Percentiles rank a stretch among this genome's conserved stretches.
Evolutionary conservation across 2,888 invertebrate species (phyloP).

Genomic region (Brachylomia viminalis): DNA sequence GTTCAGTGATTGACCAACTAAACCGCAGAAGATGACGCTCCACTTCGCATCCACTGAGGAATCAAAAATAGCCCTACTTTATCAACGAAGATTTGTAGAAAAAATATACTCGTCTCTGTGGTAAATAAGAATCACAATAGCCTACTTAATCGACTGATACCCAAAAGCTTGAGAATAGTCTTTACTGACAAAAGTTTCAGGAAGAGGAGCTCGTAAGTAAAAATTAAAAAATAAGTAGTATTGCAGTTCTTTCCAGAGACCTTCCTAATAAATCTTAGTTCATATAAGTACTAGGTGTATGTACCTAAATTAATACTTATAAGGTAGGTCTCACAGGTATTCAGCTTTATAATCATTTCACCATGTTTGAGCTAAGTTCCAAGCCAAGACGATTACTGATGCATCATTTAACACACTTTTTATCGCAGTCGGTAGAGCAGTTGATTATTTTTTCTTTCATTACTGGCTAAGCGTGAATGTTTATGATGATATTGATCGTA

Average conservation of each 20-base stretch:
- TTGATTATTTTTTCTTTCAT: slow-evolving; percentile 19
- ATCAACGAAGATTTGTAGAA: not conserved
- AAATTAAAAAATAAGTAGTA: too few species aligned
- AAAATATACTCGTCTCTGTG: not conserved
- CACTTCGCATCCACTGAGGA: slow-evolving; percentile 38
- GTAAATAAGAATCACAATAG: too few species aligned
- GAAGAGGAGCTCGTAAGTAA: too few species aligned
- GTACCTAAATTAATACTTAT: too few species aligned
- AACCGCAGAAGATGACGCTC: slow-evolving; percentile 55
- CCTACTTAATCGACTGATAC: not conserved
- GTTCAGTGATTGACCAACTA: slow-evolving; percentile 52
- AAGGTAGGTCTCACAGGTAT: not conserved
- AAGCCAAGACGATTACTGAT: slow-evolving; percentile 23
- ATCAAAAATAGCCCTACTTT: slow-evolving; percentile 29
- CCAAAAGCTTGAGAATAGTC: not conserved
- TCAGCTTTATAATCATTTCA: not conserved
- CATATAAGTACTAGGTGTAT: too few species aligned
- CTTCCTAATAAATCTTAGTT: too few species aligned
- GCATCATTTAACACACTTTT: slow-evolving; percentile 46
- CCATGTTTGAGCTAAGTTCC: slow-evolving; percentile 15
- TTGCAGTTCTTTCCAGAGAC: too few species aligned
- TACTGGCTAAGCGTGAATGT: slow-evolving; percentile 26
- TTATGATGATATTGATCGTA: not conserved
- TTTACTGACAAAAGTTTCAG: not conserved
- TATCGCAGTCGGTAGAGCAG: slow-evolving; percentile 11